Evolutionary conservation across 2,888 invertebrate species (phyloP), one percentile per base, ranked within the genome.

Genomic region (Caenorhabditis sp.): DNA sequence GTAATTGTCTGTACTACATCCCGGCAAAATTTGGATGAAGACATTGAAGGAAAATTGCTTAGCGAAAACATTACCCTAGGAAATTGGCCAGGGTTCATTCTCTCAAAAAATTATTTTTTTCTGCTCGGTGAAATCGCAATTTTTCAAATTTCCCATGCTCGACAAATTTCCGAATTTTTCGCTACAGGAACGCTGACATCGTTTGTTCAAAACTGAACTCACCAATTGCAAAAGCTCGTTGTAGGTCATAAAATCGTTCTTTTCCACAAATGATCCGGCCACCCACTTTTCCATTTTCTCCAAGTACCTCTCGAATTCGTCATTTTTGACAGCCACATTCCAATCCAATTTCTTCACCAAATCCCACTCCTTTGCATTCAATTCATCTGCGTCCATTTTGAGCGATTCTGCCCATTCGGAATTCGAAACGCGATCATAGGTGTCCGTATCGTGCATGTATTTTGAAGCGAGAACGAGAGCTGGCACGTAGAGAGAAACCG

Each of bases 381-480:
- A 94, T 89, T 95, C 94, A 77, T 94, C 94, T 28, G 95, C 94
- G 82, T 95, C 94, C 87, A 96, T 94, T 81, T 95, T 95, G 16
- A 95, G 96, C 54, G 96, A 95, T 83, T 94, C 94, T 16, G 98
- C 97, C 97, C 98, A 98, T 93, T 97, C 96, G 76, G 95, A 95
- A 92, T 96, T 95, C 92, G 87, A 76, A n/a, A 86, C 87, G 6
- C 87, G 63, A 49, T 97, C 97, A 85, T 96, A 95, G 92, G 96
- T 96, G 51, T 96, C 97, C 91, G 96, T 96, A 91, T 97, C 97
- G 93, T 97, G 96, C 89, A 97, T 94, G 93, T 96, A 97, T 94
- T 98, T 98, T 91, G 96, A 97, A 73, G 98, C 97, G 90, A 98
- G 95, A 95, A 97, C 97, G 95, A 98, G 94, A 80, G 98, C 96